A percentile compares a stretch with the other conserved stretches of the same genome.
Evolutionary conservation across 2,797 vertebrate species (phyloP).

Genomic region (Amblyopsis hoosieri): DNA sequence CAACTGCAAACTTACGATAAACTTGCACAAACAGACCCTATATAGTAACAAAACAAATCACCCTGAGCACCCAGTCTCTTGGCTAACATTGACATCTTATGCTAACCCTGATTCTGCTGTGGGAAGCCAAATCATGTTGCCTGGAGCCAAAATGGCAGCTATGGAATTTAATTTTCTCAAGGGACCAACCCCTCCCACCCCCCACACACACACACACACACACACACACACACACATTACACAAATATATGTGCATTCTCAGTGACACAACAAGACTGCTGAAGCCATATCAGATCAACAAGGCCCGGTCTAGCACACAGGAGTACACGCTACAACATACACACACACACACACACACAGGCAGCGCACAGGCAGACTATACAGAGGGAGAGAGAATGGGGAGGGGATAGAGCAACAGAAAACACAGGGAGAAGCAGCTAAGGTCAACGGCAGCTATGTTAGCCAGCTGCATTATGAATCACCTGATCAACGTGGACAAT

Average conservation of each 20-base stretch:
- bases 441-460: too few species aligned
- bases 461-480: too few species aligned
- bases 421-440: too few species aligned
- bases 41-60: too few species aligned
- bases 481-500: too few species aligned
- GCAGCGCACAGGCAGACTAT: neutral
- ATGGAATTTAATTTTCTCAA: neutral
- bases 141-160: conserved; percentile 2
- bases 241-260: neutral
- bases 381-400: too few species aligned
- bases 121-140: neutral
- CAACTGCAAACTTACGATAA: too few species aligned
- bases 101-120: neutral
- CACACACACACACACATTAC: neutral
- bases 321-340: too few species aligned
- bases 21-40: too few species aligned
- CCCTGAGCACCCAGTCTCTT: neutral
- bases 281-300: neutral
- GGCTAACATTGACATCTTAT: neutral
- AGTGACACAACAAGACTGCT: neutral
- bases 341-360: neutral
- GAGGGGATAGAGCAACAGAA: too few species aligned
- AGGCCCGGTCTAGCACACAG: too few species aligned
- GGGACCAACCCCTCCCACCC: neutral
- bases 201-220: conserved; percentile 1